Percentiles rank a stretch among this genome's conserved stretches.
Evolutionary conservation across 2,888 invertebrate genomes (phyloP).

Genomic region (Chironomus tentans): DNA sequence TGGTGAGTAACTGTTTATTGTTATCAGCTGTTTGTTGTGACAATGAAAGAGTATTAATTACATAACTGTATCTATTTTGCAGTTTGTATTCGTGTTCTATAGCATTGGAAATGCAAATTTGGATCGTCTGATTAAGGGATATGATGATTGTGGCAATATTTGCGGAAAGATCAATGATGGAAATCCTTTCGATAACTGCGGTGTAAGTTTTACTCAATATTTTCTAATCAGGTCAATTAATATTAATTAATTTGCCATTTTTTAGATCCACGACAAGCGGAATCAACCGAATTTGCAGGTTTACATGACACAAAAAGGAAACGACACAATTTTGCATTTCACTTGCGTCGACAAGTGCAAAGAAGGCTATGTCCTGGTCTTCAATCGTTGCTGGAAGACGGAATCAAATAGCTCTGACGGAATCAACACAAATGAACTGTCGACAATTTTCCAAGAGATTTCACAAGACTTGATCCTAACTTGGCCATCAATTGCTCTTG

Average conservation of each 20-base stretch:
- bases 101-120: conserved; percentile 32
- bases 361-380: conserved; percentile 12
- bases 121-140: conserved; percentile 50
- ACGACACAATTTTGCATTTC: background rate
- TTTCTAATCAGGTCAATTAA: background rate
- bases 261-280: background rate
- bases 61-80: background rate
- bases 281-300: background rate
- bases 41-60: background rate
- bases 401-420: conserved; percentile 36
- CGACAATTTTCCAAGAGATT: conserved; percentile 49
- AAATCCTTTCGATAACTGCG: conserved; percentile 29
- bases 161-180: conserved; percentile 44
- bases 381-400: conserved; percentile 45
- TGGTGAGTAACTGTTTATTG: conserved; percentile 43
- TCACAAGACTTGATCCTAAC: conserved; percentile 50
- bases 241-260: background rate
- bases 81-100: background rate
- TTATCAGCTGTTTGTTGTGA: background rate
- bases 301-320: background rate
- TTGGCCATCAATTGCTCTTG: conserved; percentile 50
- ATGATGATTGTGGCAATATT: conserved; percentile 55
- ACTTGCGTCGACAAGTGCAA: conserved; percentile 38
- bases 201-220: conserved; percentile 40
- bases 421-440: conserved; percentile 44